A percentile compares a stretch with the other conserved stretches of the same genome.
Evolutionary conservation across 2,797 vertebrate species (phyloP).

Genomic region (Chiloscyllium punctatum): DNA sequence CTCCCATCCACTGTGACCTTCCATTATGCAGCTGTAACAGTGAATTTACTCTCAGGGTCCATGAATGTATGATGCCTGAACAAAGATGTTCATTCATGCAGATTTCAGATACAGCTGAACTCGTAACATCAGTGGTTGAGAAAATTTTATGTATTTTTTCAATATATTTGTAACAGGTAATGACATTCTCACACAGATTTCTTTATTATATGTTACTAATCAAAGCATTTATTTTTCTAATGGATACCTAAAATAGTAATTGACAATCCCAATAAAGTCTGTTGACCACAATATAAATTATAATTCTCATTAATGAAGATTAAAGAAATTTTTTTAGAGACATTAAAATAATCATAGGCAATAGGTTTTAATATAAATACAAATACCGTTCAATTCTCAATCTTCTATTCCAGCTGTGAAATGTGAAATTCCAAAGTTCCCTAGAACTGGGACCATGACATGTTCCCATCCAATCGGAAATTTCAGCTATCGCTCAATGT

Average conservation of each 20-base stretch:
- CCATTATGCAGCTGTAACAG: too few species aligned
- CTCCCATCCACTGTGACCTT: too few species aligned
- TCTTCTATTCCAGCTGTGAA: conserved; percentile 6
- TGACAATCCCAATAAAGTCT: background rate
- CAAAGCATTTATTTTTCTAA: background rate
- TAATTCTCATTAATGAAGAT: background rate
- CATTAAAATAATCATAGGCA: background rate
- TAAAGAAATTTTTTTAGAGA: background rate
- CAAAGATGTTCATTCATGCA: too few species aligned
- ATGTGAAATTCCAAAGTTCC: background rate
- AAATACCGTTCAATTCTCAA: background rate
- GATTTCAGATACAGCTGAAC: too few species aligned
- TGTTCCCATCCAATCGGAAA: background rate
- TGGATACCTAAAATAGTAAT: background rate
- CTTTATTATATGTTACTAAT: too few species aligned
- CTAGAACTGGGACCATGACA: background rate
- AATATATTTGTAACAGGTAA: too few species aligned
- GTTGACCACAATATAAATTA: background rate
- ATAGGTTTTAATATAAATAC: background rate
- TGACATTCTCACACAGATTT: too few species aligned
- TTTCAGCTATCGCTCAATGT: background rate
- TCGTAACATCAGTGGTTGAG: too few species aligned
- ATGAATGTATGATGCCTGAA: too few species aligned
- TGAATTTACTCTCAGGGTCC: too few species aligned
- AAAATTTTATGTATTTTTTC: too few species aligned